These are phyloP conservation scores for Cacatua alba DNA, from an alignment of 2,113 vertebrate species.

Conservation along the genomic window DNA sequence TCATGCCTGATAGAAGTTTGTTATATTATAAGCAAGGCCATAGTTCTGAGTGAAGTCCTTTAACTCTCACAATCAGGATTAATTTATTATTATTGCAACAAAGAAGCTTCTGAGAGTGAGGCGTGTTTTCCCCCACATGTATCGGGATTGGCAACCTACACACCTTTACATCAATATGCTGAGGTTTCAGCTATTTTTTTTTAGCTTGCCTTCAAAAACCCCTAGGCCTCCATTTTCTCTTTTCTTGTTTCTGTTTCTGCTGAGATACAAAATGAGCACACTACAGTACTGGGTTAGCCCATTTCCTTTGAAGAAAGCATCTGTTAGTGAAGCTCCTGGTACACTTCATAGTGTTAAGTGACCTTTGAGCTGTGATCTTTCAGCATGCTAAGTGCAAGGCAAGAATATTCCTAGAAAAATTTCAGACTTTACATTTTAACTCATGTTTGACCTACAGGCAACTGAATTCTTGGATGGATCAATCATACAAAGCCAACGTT, in stretches of 20 bases:
- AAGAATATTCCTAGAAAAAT: neutral
- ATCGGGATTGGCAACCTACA: neutral
- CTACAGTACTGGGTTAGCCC: neutral
- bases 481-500: neutral
- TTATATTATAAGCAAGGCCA: rapidly evolving
- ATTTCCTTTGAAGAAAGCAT: neutral
- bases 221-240: neutral
- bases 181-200: neutral
- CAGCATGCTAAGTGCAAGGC: neutral
- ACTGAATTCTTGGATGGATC: neutral
- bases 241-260: neutral
- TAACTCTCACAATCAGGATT: neutral
- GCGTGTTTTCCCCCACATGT: neutral
- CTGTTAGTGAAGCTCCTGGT: neutral
- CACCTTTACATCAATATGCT: neutral
- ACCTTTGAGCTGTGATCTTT: neutral
- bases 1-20: neutral
- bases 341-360: rapidly evolving
- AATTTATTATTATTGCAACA: neutral
- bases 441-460: neutral
- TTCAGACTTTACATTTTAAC: neutral
- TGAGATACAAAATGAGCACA: rapidly evolving
- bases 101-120: neutral
- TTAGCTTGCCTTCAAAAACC: neutral
- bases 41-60: neutral